phyloP scores from a whole-genome alignment of 2,888 invertebrate genomes.

The Epinotia brunnichana region DNA sequence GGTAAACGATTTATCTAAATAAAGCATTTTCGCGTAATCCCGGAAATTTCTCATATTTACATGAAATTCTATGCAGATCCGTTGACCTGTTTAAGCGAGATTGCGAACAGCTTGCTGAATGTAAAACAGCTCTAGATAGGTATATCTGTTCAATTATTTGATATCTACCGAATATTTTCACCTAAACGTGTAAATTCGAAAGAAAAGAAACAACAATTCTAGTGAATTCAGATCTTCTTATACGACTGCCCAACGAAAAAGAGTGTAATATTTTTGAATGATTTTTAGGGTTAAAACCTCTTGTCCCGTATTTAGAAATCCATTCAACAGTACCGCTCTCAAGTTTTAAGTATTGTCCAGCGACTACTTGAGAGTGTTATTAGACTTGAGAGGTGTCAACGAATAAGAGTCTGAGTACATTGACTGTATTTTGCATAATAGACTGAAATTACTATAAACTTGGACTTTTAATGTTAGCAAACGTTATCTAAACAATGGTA shows the following conservation, averaged over 20 bases:
- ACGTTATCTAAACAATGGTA: too few species aligned
- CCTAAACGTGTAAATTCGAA: too few species aligned
- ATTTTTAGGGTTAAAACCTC: background rate
- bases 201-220: background rate
- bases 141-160: too few species aligned
- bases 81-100: slow-evolving; percentile 26
- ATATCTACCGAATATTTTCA: slow-evolving; percentile 1
- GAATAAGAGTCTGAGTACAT: too few species aligned
- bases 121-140: slow-evolving; percentile 9
- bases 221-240: background rate
- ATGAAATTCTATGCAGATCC: slow-evolving; percentile 32
- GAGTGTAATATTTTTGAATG: too few species aligned
- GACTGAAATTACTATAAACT: too few species aligned
- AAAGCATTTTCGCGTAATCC: slow-evolving; percentile 34
- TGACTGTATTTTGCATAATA: too few species aligned
- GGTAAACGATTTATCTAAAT: slow-evolving; percentile 39
- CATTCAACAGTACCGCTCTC: background rate
- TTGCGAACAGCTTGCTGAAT: slow-evolving; percentile 19
- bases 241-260: too few species aligned
- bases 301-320: too few species aligned
- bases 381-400: background rate
- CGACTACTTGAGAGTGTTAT: background rate
- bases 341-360: background rate
- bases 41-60: slow-evolving; percentile 33
- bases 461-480: too few species aligned